Evolutionary conservation across 2,797 vertebrate species (phyloP).

Genomic region (Xerus rutilus): DNA sequence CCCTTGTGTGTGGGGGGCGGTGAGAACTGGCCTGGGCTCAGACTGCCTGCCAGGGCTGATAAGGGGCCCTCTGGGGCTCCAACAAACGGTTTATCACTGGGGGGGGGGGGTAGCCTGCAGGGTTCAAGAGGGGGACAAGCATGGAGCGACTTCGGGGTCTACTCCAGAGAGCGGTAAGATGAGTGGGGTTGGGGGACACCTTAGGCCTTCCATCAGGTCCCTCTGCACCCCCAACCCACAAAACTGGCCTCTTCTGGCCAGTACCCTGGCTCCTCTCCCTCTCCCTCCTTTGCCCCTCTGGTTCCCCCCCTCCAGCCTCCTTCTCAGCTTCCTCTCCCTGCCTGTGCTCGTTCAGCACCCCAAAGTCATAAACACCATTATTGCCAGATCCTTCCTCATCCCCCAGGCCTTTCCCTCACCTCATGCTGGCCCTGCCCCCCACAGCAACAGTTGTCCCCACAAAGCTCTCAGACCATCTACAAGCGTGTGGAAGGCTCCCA

Average conservation of each 20-base stretch:
- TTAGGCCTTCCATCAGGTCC: background rate
- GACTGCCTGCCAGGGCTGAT: constrained; percentile 72
- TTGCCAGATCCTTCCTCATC: background rate
- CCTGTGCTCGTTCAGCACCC: background rate
- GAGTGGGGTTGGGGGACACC: background rate
- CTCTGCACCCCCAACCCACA: background rate
- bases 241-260: background rate
- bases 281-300: background rate
- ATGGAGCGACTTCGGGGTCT: constrained; percentile 77
- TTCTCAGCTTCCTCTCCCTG: background rate
- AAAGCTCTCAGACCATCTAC: constrained; percentile 78
- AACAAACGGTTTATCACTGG: constrained; percentile 80
- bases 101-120: constrained; percentile 33
- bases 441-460: constrained; percentile 58
- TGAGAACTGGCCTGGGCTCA: constrained; percentile 4
- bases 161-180: constrained; percentile 79
- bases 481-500: constrained; percentile 68
- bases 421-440: background rate
- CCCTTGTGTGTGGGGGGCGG: background rate
- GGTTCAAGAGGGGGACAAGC: constrained; percentile 51
- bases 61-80: constrained; percentile 75
- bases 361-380: background rate
- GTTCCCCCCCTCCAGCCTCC: background rate
- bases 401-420: background rate
- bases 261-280: background rate